Base-by-base conservation (phyloP, 2,113 vertebrate species). In the Trinectes maculatus region DNA sequence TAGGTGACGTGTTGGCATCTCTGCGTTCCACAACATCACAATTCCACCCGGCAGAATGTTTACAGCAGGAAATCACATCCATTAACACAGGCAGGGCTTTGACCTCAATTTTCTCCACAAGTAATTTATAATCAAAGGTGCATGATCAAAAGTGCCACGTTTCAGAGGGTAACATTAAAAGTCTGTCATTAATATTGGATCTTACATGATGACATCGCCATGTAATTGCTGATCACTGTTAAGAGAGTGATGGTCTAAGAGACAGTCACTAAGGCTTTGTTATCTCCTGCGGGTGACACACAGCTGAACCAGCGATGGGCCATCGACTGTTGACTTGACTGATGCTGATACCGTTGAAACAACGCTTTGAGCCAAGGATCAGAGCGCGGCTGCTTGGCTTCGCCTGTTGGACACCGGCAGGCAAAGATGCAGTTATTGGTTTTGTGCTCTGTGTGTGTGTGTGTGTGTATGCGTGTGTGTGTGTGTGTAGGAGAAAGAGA, bases 311-410 rank as follows among this genome's bases (percentile, higher is more conserved):
- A 83, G 63, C 74, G 71, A 43, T 47, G 79, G 54, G 65, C 65
- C 55, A 31, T 21, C 57, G 78, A 74, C 68, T 83, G 80, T 80
- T 77, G 71, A 82, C 78, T 82, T 60, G 68, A 64, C 70, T 68
- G 78, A 71, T 51, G 73, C 69, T 51, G 71, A 85, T 80, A 77
- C 64, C 82, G 85, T 77, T 81, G 83, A 82, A 82, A 74, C 75
- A 69, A 77, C 43, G 25, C 67, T 80, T 49, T 74, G 85, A 82
- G 85, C 77, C 74, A 71, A 79, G 80, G 79, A 85, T 80, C 80
- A 82, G 56, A 81, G 74, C 21, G 28, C 71, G 61, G 76, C 82
- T 55, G 60, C 66, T 57, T 49, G 74, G 67, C 56, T 78, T 49
- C 26, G 36, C 53, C 73, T 18, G 10, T 1, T 52, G 76, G 49